These are phyloP conservation scores for Zootermopsis nevadensis DNA, from an alignment of 2,888 invertebrate species.

Conservation along the genomic window DNA sequence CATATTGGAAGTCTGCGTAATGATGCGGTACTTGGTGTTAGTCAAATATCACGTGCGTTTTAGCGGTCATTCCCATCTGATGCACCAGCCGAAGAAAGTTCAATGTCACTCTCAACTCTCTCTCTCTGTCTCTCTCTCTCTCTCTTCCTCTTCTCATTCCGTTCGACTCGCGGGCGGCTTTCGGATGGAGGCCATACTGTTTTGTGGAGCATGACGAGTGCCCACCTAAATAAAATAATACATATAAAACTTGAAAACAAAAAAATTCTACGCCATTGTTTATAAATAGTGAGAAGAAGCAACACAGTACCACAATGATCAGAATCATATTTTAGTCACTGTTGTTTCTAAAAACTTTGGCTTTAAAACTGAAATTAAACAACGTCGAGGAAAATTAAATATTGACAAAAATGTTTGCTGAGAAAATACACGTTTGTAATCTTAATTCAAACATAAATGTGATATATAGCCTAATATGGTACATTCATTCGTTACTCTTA, in stretches of 20 bases:
- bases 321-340: background rate
- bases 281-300: background rate
- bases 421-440: background rate
- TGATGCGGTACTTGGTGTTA: background rate
- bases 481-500: background rate
- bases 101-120: slow-evolving; percentile 47
- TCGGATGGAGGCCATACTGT: slow-evolving; percentile 32
- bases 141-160: slow-evolving; percentile 9
- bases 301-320: background rate
- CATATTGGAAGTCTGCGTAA: background rate
- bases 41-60: slow-evolving; percentile 45
- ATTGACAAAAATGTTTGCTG: background rate
- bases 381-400: background rate
- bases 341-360: background rate
- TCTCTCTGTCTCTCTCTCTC: background rate
- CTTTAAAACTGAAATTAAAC: background rate
- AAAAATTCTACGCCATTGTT: background rate
- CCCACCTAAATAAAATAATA: slow-evolving; percentile 22
- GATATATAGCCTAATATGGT: background rate
- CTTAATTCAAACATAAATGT: background rate
- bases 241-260: slow-evolving; percentile 4
- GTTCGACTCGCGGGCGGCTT: background rate
- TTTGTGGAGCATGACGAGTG: slow-evolving; percentile 41
- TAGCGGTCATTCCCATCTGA: slow-evolving; percentile 49
- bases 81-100: slow-evolving; percentile 47